Evolutionary conservation across 2,888 invertebrate genomes (phyloP).

Genomic region (Liodrosophila aerea): DNA sequence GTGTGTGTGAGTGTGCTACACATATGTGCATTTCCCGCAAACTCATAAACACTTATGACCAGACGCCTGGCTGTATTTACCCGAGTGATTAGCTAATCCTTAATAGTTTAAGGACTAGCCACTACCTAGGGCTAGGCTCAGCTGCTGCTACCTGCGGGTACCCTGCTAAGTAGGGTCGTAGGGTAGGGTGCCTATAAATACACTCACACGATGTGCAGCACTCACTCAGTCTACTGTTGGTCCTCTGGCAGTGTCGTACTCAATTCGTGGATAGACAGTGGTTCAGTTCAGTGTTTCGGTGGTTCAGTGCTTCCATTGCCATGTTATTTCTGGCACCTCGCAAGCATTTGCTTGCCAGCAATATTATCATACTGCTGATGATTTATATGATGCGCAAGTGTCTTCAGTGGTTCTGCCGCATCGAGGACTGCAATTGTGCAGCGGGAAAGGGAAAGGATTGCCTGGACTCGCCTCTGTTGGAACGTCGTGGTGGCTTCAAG

Average conservation of each 20-base stretch:
- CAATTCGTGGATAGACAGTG: too few species aligned
- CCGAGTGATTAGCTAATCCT: too few species aligned
- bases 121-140: neutral
- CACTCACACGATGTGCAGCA: too few species aligned
- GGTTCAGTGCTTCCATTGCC: neutral
- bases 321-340: slow-evolving; percentile 71
- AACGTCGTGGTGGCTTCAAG: slow-evolving; percentile 56
- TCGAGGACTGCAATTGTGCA: slow-evolving; percentile 57
- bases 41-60: neutral
- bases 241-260: too few species aligned
- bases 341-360: slow-evolving; percentile 73
- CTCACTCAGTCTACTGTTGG: too few species aligned
- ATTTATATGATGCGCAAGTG: slow-evolving; percentile 73
- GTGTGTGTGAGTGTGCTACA: slow-evolving; percentile 13
- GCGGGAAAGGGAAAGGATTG: slow-evolving; percentile 1
- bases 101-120: neutral
- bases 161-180: too few species aligned
- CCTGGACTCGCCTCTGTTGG: slow-evolving; percentile 37
- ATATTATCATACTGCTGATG: slow-evolving; percentile 67
- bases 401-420: slow-evolving; percentile 70
- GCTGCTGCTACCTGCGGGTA: too few species aligned
- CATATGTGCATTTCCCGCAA: neutral
- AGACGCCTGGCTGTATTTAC: neutral
- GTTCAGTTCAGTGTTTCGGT: neutral
- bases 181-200: too few species aligned